These are phyloP conservation scores for Remorina albescens DNA, from an alignment of 2,797 vertebrate species.

Conservation along the genomic window DNA sequence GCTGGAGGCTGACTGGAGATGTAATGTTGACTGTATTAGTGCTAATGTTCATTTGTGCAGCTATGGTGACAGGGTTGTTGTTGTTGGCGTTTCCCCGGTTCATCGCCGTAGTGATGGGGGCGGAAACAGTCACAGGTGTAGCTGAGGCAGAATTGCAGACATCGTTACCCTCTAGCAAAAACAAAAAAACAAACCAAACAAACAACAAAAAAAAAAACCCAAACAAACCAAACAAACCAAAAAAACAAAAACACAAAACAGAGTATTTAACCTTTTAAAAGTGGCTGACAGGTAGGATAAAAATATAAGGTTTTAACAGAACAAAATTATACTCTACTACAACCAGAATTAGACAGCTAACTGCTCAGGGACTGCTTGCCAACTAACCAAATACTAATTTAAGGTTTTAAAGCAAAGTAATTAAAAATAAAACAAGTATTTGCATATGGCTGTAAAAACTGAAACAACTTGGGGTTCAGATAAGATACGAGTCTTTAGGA, in stretches of 20 bases:
- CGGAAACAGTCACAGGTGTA: conserved; percentile 79
- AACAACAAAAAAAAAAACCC: too few relatives aligned
- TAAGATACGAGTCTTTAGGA: too few relatives aligned
- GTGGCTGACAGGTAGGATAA: too few relatives aligned
- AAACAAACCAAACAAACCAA: conserved; percentile 11
- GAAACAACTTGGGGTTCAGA: too few relatives aligned
- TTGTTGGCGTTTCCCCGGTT: conserved; percentile 76
- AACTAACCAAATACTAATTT: neutral
- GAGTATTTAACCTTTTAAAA: neutral
- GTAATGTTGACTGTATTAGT: conserved; percentile 97
- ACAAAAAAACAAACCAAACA: too few relatives aligned
- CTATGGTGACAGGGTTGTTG: conserved; percentile 92
- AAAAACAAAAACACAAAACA: conserved; percentile 20
- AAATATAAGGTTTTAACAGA: neutral
- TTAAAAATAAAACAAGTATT: neutral
- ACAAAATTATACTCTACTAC: neutral
- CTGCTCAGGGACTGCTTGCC: neutral
- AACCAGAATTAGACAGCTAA: neutral
- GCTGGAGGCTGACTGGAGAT: conserved; percentile 94
- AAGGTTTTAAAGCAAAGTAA: neutral
- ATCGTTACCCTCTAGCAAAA: conserved; percentile 69
- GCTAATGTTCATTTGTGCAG: conserved; percentile 98
- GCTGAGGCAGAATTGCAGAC: conserved; percentile 82
- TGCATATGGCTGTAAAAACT: neutral
- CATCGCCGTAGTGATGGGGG: conserved; percentile 83